Percentiles rank a stretch among this genome's conserved stretches.
phyloP scores from a whole-genome alignment of 2,888 invertebrate genomes.

The Apotomis capreana region DNA sequence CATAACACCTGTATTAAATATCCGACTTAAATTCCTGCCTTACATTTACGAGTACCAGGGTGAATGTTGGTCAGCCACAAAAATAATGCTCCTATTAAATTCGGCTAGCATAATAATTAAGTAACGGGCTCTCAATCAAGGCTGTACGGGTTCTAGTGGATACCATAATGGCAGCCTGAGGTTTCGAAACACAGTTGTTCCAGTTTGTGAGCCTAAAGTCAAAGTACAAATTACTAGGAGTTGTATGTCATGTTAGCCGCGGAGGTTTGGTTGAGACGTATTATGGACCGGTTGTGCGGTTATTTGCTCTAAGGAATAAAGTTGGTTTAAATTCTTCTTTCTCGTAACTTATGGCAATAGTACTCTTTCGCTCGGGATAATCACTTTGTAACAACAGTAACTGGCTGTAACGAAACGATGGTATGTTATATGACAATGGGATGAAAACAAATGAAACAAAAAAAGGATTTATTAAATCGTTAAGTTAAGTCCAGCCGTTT shows the following conservation, averaged over 20 bases:
- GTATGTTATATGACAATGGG: no score
- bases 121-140: conserved; percentile 79
- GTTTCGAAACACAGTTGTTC: conserved; percentile 62
- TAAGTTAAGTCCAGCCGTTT: no score
- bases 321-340: not conserved
- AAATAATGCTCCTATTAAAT: conserved; percentile 68
- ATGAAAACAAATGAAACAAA: no score
- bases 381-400: no score
- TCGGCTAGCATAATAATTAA: conserved; percentile 82
- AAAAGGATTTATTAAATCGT: no score
- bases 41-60: conserved; percentile 25
- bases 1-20: conserved; percentile 7
- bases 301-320: not conserved
- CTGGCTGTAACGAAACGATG: no score
- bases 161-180: conserved; percentile 70
- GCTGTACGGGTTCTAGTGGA: conserved; percentile 66
- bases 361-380: no score
- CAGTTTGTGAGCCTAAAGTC: conserved; percentile 73
- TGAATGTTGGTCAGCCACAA: conserved; percentile 52
- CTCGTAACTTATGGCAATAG: no score
- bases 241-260: conserved; percentile 59
- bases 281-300: conserved; percentile 2
- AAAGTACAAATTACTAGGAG: conserved; percentile 77
- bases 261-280: conserved; percentile 4
- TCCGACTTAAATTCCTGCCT: conserved; percentile 2